These are phyloP conservation scores for Tetragnatha versicolor DNA, from an alignment of 1,140 invertebrate genomes.

Conservation along the genomic window DNA sequence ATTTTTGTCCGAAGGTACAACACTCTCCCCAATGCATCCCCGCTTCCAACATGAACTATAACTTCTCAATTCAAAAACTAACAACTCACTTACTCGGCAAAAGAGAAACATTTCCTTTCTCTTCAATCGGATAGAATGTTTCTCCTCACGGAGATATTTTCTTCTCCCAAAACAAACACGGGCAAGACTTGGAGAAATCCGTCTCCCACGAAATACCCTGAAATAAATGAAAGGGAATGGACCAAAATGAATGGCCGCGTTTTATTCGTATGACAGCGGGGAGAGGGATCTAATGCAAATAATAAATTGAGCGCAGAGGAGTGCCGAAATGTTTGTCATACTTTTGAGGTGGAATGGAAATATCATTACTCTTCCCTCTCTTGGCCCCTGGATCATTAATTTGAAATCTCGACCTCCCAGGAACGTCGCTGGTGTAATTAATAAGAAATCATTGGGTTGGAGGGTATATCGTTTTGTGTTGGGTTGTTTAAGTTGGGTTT, in stretches of 20 bases:
- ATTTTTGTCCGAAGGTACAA: too few relatives aligned
- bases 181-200: slow-evolving; percentile 18
- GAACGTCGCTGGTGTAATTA: neutral
- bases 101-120: too few relatives aligned
- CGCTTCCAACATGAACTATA: too few relatives aligned
- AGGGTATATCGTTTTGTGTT: too few relatives aligned
- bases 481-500: too few relatives aligned
- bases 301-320: slow-evolving; percentile 14
- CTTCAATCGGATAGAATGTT: too few relatives aligned
- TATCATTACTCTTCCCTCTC: slow-evolving; percentile 34
- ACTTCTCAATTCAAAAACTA: too few relatives aligned
- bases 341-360: slow-evolving; percentile 50
- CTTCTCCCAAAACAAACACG: neutral
- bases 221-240: neutral
- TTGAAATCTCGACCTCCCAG: slow-evolving; percentile 7
- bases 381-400: slow-evolving; percentile 12
- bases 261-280: slow-evolving; percentile 24
- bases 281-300: slow-evolving; percentile 12
- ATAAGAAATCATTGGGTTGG: too few relatives aligned
- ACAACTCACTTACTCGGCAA: too few relatives aligned
- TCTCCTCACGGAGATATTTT: too few relatives aligned
- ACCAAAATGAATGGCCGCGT: slow-evolving; percentile 22
- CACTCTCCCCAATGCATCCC: too few relatives aligned
- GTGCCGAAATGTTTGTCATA: slow-evolving; percentile 45
- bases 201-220: too few relatives aligned